A percentile compares a stretch with the other conserved stretches of the same genome.
phyloP scores from a whole-genome alignment of 2,797 vertebrate genomes.

The Pteronotus mesoamericanus region DNA sequence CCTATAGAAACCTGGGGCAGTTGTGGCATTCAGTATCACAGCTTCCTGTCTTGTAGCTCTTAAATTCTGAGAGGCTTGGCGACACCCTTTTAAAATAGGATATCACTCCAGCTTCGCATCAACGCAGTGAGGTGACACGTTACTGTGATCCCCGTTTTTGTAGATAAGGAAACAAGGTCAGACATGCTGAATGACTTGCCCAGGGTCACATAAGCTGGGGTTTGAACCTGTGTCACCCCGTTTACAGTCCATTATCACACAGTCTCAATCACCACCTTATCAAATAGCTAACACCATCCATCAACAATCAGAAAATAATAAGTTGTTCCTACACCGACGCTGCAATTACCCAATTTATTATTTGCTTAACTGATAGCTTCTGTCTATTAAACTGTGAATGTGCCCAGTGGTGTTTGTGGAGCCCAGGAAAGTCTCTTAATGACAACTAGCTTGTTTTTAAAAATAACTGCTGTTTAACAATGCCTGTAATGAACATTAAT shows the following conservation, averaged over 20 bases:
- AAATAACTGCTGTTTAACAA: background rate
- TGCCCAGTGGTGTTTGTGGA: background rate
- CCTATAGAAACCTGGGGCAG: background rate
- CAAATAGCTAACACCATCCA: background rate
- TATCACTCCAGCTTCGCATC: background rate
- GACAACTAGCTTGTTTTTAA: background rate
- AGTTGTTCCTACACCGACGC: background rate
- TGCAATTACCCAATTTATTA: background rate
- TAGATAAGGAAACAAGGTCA: background rate
- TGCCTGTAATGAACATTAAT: background rate
- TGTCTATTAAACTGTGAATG: background rate
- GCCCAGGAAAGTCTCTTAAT: background rate
- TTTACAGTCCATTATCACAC: background rate
- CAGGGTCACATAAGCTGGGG: background rate
- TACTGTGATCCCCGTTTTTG: background rate
- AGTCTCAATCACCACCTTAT: background rate
- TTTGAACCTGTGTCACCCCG: background rate
- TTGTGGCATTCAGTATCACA: background rate
- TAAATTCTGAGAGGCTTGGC: background rate
- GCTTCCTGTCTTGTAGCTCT: background rate
- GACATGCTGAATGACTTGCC: background rate
- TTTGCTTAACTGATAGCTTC: background rate
- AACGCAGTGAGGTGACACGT: background rate
- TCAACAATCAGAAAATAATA: background rate
- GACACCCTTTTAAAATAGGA: background rate